These are phyloP conservation scores for Oxyruncus cristatus DNA, from an alignment of 2,113 vertebrate species.

Conservation along the genomic window DNA sequence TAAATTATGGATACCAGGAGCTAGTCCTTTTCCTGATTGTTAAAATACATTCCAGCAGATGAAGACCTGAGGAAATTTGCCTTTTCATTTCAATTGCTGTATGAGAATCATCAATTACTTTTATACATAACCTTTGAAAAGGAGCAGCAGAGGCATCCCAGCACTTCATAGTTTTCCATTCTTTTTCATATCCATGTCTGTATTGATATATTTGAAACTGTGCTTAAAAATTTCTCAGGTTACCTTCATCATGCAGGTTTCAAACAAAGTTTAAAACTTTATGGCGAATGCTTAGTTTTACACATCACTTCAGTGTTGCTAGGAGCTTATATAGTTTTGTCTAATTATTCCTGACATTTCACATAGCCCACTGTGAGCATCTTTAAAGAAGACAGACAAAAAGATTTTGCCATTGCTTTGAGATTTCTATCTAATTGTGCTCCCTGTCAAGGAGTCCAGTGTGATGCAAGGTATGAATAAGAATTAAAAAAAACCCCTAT, in stretches of 20 bases:
- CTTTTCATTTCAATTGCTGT: conserved; percentile 9
- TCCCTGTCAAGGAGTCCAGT: background rate
- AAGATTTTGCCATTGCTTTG: conserved; percentile 22
- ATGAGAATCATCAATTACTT: background rate
- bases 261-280: conserved; percentile 30
- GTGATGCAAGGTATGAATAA: background rate
- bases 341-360: conserved; percentile 71
- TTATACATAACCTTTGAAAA: background rate
- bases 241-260: conserved; percentile 40
- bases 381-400: conserved; percentile 45
- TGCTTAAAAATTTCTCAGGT: background rate
- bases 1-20: background rate
- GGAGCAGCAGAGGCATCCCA: background rate
- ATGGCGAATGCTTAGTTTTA: conserved; percentile 22
- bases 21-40: background rate
- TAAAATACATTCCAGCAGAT: background rate
- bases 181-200: background rate
- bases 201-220: background rate
- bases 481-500: background rate
- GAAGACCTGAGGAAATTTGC: background rate
- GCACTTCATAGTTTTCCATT: background rate
- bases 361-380: conserved; percentile 22
- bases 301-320: conserved; percentile 20
- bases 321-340: conserved; percentile 34
- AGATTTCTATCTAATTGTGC: conserved; percentile 21